A percentile compares a stretch with the other conserved stretches of the same genome.
phyloP scores from a whole-genome alignment of 37 sponge, comb jelly and placozoan species.

The Chondrilla cf. caribensis region DNA sequence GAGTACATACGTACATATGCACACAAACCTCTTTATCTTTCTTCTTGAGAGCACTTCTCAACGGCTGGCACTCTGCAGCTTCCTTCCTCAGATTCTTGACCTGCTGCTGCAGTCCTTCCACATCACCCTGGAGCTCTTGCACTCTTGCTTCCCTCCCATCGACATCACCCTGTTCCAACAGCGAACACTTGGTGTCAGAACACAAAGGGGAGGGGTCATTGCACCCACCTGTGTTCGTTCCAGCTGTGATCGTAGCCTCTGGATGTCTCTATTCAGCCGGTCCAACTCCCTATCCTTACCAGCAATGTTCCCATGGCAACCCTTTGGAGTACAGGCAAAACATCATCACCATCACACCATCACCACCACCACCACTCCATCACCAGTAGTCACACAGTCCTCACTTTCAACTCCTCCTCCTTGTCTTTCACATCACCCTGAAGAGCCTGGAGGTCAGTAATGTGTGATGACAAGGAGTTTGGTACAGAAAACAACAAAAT shows the following conservation, averaged over 20 bases:
- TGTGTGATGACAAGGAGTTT: too few relatives aligned
- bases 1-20: constrained; percentile 33
- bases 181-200: neutral
- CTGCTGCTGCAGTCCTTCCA: constrained; percentile 20
- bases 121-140: constrained; percentile 49
- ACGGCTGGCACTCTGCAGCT: neutral
- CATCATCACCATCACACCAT: neutral
- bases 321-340: neutral
- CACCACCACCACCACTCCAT: neutral
- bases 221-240: neutral
- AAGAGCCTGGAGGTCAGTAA: neutral
- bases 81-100: constrained; percentile 24
- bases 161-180: constrained; percentile 5
- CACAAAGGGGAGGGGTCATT: neutral
- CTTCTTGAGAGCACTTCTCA: constrained; percentile 29
- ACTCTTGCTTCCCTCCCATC: constrained; percentile 21
- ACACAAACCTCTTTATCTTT: constrained; percentile 39
- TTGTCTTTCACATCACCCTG: neutral
- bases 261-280: neutral
- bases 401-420: neutral
- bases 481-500: too few relatives aligned
- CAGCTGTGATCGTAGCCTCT: neutral
- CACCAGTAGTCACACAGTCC: neutral
- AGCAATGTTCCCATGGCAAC: neutral
- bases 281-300: neutral